Percentiles rank a stretch among this genome's conserved stretches.
Evolutionary conservation across 2,797 vertebrate genomes (phyloP).

Genomic region (Sebastolobus altivelis): DNA sequence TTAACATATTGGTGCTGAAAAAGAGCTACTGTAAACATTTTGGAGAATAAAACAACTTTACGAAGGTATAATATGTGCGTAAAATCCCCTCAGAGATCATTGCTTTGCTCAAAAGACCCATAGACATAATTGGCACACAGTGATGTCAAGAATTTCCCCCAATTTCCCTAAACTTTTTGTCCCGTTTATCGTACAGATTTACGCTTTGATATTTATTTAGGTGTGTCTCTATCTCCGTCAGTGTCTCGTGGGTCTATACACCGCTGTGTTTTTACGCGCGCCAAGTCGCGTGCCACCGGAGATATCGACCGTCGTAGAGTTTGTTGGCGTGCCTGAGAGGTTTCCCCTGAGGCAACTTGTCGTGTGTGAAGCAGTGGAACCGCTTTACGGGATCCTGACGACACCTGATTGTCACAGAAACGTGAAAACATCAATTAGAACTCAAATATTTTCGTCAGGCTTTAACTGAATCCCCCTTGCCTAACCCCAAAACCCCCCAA

Average conservation of each 20-base stretch:
- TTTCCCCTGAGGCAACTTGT: constrained; percentile 45
- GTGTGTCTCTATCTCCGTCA: not conserved
- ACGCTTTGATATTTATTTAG: not conserved
- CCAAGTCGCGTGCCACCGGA: constrained; percentile 44
- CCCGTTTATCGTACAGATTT: not conserved
- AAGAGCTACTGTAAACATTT: not conserved
- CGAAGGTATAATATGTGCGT: not conserved
- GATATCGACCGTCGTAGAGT: constrained; percentile 46
- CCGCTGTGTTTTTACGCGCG: constrained; percentile 21
- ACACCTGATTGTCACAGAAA: constrained; percentile 18
- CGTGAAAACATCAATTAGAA: not conserved
- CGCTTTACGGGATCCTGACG: not conserved
- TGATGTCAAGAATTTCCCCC: not conserved
- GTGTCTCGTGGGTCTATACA: not conserved
- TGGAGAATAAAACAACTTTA: not conserved
- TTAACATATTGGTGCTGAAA: too few species aligned
- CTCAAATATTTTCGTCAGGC: not conserved
- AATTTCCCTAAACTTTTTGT: constrained; percentile 21
- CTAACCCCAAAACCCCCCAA: not conserved
- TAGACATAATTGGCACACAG: not conserved
- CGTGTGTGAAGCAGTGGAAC: constrained; percentile 24
- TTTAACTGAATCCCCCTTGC: not conserved
- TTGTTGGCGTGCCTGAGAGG: constrained; percentile 46
- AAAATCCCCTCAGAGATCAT: not conserved
- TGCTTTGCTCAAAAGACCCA: not conserved